These are phyloP conservation scores for Drosophila stalkeri DNA, from an alignment of 2,888 invertebrate species.

Conservation along the genomic window DNA sequence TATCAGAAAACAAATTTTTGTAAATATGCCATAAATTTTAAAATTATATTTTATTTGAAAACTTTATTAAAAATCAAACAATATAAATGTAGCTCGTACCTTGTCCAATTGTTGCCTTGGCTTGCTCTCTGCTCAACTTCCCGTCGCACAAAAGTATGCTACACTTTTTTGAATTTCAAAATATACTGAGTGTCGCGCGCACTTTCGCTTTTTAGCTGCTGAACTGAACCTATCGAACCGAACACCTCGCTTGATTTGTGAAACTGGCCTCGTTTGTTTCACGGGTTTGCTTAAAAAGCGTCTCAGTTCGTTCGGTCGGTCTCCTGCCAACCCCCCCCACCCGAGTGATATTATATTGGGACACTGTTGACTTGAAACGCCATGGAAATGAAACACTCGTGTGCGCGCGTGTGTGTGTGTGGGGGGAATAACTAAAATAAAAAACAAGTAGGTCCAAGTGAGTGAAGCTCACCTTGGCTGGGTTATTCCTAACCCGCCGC, in stretches of 20 bases:
- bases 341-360: constrained; percentile 48
- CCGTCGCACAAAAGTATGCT: constrained; percentile 50
- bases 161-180: constrained; percentile 62
- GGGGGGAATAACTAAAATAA: constrained; percentile 1
- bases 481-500: constrained; percentile 18
- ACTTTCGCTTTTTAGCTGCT: constrained; percentile 67
- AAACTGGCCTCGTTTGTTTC: constrained; percentile 77
- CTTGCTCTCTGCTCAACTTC: constrained; percentile 3
- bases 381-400: constrained; percentile 38
- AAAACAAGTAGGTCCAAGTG: constrained; percentile 51
- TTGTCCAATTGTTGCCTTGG: constrained; percentile 29
- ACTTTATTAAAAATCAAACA: background rate
- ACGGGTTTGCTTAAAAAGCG: constrained; percentile 67
- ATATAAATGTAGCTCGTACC: constrained; percentile 50
- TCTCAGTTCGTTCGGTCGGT: constrained; percentile 44
- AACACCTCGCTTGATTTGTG: constrained; percentile 80
- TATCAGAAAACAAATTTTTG: background rate
- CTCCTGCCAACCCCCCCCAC: too few relatives aligned
- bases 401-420: background rate
- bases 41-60: background rate
- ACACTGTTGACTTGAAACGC: constrained; percentile 49
- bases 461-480: constrained; percentile 20
- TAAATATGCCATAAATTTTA: background rate
- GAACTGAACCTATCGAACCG: constrained; percentile 78
- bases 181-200: constrained; percentile 62